These are phyloP conservation scores for Pantherophis guttatus DNA, from an alignment of 2,113 vertebrate genomes.

Conservation along the genomic window DNA sequence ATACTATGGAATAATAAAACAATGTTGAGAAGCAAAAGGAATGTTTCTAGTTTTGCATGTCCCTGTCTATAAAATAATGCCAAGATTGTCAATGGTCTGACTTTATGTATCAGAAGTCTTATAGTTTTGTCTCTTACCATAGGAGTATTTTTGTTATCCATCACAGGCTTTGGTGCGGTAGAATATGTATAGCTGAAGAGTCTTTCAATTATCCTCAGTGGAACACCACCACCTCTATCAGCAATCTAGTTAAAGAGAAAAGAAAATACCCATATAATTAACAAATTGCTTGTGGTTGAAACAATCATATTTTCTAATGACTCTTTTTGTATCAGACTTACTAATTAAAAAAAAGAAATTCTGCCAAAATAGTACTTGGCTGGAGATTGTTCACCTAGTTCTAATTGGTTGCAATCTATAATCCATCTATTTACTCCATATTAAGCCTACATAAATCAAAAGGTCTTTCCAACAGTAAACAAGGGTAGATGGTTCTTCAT, in stretches of 20 bases:
- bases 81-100: neutral
- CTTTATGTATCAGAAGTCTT: neutral
- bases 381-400: neutral
- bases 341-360: neutral
- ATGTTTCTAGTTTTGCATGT: neutral
- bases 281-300: conserved; percentile 16
- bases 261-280: neutral
- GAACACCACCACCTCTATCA: conserved; percentile 92
- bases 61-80: neutral
- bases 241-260: conserved; percentile 78
- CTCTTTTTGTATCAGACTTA: neutral
- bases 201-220: conserved; percentile 87
- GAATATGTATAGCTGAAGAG: conserved; percentile 97
- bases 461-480: neutral
- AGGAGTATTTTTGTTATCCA: conserved; percentile 82
- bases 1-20: neutral
- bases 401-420: neutral
- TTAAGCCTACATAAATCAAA: neutral
- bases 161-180: conserved; percentile 86
- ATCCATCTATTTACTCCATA: neutral
- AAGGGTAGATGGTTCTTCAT: neutral
- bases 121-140: conserved; percentile 76
- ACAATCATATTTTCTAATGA: neutral
- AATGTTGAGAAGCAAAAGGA: neutral
- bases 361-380: neutral